A percentile compares a stretch with the other conserved stretches of the same genome.
Conservation (phyloP, 2,888 invertebrate species). For the Caenorhabditis uteleia region DNA sequence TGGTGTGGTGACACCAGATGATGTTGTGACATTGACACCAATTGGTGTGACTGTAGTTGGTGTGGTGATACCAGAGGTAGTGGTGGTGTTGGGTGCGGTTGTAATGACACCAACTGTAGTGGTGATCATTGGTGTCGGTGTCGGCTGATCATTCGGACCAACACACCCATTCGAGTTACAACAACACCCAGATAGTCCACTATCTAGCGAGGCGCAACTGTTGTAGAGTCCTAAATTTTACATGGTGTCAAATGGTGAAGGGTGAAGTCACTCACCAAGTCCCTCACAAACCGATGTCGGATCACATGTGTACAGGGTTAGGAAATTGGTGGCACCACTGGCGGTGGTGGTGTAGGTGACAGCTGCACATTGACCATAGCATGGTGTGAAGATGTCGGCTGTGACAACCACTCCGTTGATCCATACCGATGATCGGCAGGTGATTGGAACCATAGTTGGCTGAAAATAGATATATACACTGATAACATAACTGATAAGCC, state of each 20-base stretch:
- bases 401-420: constrained; percentile 26
- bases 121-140: too few species aligned
- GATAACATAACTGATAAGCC: neutral
- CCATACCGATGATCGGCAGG: constrained; percentile 32
- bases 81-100: too few species aligned
- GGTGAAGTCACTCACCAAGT: constrained; percentile 16
- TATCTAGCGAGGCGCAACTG: constrained; percentile 34
- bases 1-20: too few species aligned
- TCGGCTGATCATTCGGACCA: constrained; percentile 35
- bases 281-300: constrained; percentile 41
- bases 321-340: constrained; percentile 13
- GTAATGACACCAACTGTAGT: too few species aligned
- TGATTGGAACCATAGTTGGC: constrained; percentile 18
- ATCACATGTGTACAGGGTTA: constrained; percentile 48
- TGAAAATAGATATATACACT: constrained; percentile 4
- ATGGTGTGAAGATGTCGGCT: constrained; percentile 18
- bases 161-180: constrained; percentile 47
- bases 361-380: constrained; percentile 41
- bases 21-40: too few species aligned
- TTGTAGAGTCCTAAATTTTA: constrained; percentile 29
- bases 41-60: too few species aligned
- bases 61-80: too few species aligned
- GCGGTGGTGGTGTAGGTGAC: constrained; percentile 25
- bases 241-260: neutral
- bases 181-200: constrained; percentile 46